phyloP scores from a whole-genome alignment of 2,113 vertebrate species.

The Notothenia coriiceps region DNA sequence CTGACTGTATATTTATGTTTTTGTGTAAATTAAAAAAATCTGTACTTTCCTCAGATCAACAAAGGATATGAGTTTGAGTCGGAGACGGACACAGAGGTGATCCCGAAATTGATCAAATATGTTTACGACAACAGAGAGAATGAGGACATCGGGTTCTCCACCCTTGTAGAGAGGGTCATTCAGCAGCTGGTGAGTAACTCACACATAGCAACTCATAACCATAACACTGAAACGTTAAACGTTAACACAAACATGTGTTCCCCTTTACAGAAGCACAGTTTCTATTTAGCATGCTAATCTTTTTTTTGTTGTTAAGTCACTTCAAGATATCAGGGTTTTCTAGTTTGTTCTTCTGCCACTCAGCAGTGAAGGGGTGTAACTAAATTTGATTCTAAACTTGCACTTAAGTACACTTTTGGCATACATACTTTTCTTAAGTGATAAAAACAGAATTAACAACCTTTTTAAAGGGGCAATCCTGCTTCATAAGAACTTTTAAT shows the following conservation, averaged over 20 bases:
- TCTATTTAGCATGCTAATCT: not conserved
- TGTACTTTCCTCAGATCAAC: conserved; percentile 83
- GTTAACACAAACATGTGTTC: not conserved
- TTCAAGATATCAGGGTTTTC: too few species aligned
- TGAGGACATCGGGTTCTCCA: conserved; percentile 89
- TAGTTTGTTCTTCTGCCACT: not conserved
- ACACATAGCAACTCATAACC: not conserved
- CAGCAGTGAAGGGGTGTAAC: not conserved
- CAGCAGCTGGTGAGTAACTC: conserved; percentile 92
- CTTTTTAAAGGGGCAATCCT: too few species aligned
- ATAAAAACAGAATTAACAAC: too few species aligned
- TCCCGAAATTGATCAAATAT: conserved; percentile 97
- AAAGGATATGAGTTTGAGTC: conserved; percentile 98
- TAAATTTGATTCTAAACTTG: not conserved
- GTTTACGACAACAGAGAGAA: conserved; percentile 94
- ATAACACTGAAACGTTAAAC: not conserved
- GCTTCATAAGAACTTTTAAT: too few species aligned
- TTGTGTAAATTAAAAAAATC: not conserved
- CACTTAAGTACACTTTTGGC: not conserved
- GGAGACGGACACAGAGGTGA: conserved; percentile 97
- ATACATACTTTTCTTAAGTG: not conserved
- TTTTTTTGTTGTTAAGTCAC: not conserved
- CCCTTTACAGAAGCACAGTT: conserved; percentile 1
- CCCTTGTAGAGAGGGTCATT: conserved; percentile 93
- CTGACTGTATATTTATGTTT: not conserved